These are phyloP conservation scores for Oligia strigilis DNA, from an alignment of 2,888 invertebrate genomes.

Conservation along the genomic window DNA sequence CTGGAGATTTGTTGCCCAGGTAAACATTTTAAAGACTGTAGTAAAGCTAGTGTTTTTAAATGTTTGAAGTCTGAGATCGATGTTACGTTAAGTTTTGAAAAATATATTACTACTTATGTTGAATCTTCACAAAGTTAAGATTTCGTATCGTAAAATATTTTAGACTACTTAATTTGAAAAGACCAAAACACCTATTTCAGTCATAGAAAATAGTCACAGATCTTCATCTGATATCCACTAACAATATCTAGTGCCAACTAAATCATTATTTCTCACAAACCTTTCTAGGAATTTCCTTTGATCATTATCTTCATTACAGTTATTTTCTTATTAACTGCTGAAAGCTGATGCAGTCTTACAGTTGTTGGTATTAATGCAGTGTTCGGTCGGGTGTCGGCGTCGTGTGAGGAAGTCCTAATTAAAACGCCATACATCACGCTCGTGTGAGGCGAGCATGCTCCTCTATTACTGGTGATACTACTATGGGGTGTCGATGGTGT, in stretches of 20 bases:
- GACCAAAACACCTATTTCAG: too few relatives aligned
- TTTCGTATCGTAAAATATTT: neutral
- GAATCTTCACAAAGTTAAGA: neutral
- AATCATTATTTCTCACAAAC: slow-evolving; percentile 8
- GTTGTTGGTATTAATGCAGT: slow-evolving; percentile 44
- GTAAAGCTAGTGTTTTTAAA: neutral
- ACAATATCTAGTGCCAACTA: slow-evolving; percentile 28
- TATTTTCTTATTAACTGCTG: slow-evolving; percentile 39
- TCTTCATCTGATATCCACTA: slow-evolving; percentile 11
- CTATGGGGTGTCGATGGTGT: slow-evolving; percentile 52
- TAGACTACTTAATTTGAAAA: too few relatives aligned
- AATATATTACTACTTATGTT: neutral
- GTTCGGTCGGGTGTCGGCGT: slow-evolving; percentile 46
- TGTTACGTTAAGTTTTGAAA: neutral
- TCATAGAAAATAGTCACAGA: neutral
- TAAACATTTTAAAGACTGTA: neutral
- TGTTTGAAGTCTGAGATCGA: neutral
- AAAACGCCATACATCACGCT: slow-evolving; percentile 87
- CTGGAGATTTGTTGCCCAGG: slow-evolving; percentile 27
- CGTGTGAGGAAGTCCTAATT: slow-evolving; percentile 86
- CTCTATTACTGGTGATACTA: slow-evolving; percentile 72
- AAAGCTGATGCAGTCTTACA: slow-evolving; percentile 21
- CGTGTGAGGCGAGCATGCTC: slow-evolving; percentile 70
- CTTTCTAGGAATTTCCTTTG: slow-evolving; percentile 52
- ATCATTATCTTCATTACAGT: slow-evolving; percentile 40